Conservation (phyloP, 1,140 invertebrate species). For the Trypoxylus dichotomus region DNA sequence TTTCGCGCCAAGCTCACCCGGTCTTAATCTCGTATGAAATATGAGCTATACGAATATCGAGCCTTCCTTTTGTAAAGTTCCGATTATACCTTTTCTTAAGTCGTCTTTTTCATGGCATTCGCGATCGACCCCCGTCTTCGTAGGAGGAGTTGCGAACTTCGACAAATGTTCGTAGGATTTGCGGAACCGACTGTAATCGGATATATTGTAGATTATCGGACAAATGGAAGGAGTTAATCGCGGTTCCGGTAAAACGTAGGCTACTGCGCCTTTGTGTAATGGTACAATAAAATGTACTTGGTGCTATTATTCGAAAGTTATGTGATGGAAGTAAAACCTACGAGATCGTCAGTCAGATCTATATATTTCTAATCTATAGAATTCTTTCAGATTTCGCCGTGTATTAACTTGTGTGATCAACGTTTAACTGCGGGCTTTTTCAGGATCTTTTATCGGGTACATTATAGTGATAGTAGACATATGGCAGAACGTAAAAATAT, state of each 20-base stretch:
- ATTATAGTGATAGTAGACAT: too few species aligned
- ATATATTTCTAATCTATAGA: too few species aligned
- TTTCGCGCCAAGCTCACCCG: background rate
- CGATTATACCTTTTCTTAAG: background rate
- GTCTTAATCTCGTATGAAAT: slow-evolving; percentile 20
- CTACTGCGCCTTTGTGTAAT: background rate
- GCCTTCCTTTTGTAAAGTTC: background rate
- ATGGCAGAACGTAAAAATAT: too few species aligned
- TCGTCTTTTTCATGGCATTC: background rate
- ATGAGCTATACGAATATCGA: background rate
- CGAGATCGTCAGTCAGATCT: too few species aligned
- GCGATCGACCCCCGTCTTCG: background rate
- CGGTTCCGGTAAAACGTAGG: background rate
- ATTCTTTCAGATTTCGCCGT: too few species aligned
- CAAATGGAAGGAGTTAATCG: background rate
- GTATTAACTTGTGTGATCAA: too few species aligned
- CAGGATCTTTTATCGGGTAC: too few species aligned
- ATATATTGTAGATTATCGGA: background rate
- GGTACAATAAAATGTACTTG: too few species aligned
- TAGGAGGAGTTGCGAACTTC: slow-evolving; percentile 1
- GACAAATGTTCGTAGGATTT: slow-evolving; percentile 19
- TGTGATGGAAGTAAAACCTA: too few species aligned
- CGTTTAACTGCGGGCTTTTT: too few species aligned
- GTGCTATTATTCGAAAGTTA: too few species aligned
- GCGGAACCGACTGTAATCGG: background rate